phyloP scores from a whole-genome alignment of 2,888 invertebrate species.

The Zygothrica quintamaculata region DNA sequence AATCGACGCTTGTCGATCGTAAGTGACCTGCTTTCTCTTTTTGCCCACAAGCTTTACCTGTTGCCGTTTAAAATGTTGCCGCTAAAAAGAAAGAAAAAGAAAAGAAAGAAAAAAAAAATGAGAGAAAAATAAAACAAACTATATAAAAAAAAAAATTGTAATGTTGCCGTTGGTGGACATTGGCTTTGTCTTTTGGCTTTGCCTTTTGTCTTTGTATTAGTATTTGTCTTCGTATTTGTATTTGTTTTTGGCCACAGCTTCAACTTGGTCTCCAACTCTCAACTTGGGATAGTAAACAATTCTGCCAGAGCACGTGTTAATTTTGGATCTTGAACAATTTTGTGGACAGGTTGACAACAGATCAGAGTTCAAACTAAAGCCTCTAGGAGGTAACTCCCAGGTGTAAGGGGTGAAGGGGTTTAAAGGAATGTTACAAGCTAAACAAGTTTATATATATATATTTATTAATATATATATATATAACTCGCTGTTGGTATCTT shows the following conservation, averaged over 20 bases:
- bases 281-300: slow-evolving; percentile 29
- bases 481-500: slow-evolving; percentile 29
- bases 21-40: slow-evolving; percentile 77
- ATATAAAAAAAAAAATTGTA: slow-evolving; percentile 15
- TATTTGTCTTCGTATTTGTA: no score
- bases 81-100: background rate
- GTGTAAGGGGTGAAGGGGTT: background rate
- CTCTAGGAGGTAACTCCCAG: no score
- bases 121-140: no score
- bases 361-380: slow-evolving; percentile 51
- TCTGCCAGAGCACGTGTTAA: slow-evolving; percentile 52
- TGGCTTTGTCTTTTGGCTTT: background rate
- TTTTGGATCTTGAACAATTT: slow-evolving; percentile 25
- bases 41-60: slow-evolving; percentile 46
- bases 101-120: slow-evolving; percentile 4
- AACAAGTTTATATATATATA: slow-evolving; percentile 32
- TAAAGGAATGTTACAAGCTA: background rate
- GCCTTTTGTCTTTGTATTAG: no score
- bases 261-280: slow-evolving; percentile 12
- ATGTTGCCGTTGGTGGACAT: slow-evolving; percentile 27
- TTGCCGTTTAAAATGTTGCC: slow-evolving; percentile 14
- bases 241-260: no score
- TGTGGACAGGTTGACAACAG: slow-evolving; percentile 17
- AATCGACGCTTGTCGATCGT: slow-evolving; percentile 61
- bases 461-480: slow-evolving; percentile 3